Conservation (phyloP, 1,140 invertebrate genomes). For the Fopius arisanus region DNA sequence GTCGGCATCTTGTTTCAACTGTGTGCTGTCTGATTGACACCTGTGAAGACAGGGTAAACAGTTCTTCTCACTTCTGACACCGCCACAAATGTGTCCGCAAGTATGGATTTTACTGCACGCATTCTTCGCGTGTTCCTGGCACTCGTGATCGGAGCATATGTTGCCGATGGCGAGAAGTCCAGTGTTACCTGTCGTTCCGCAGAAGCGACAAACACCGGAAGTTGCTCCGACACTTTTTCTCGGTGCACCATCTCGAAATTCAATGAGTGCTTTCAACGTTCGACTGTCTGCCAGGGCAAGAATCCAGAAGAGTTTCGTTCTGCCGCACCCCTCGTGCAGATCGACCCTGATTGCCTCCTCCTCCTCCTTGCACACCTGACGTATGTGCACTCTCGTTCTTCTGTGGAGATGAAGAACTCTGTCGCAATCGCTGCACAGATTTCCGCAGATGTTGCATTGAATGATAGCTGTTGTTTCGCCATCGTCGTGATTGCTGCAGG, state of each 20-base stretch:
- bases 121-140: constrained; percentile 85
- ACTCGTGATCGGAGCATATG: constrained; percentile 92
- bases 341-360: constrained; percentile 94
- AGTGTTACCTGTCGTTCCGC: constrained; percentile 83
- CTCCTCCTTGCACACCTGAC: constrained; percentile 96
- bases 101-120: constrained; percentile 84
- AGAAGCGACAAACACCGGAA: constrained; percentile 90
- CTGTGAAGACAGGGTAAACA: constrained; percentile 92
- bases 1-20: constrained; percentile 91
- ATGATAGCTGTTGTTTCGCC: constrained; percentile 93
- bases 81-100: constrained; percentile 94
- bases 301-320: constrained; percentile 95
- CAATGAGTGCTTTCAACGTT: constrained; percentile 92
- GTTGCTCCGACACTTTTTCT: constrained; percentile 58
- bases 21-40: constrained; percentile 75
- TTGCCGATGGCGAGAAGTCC: constrained; percentile 90
- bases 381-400: constrained; percentile 83
- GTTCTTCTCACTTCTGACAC: constrained; percentile 80
- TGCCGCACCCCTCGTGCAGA: constrained; percentile 93
- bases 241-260: constrained; percentile 83
- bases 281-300: constrained; percentile 90
- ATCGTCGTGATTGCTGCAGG: constrained; percentile 97
- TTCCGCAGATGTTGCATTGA: constrained; percentile 89
- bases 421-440: constrained; percentile 95
- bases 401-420: constrained; percentile 91